Evolutionary conservation across 2,888 invertebrate species (phyloP).

Genomic region (Pasiphila rectangulata): DNA sequence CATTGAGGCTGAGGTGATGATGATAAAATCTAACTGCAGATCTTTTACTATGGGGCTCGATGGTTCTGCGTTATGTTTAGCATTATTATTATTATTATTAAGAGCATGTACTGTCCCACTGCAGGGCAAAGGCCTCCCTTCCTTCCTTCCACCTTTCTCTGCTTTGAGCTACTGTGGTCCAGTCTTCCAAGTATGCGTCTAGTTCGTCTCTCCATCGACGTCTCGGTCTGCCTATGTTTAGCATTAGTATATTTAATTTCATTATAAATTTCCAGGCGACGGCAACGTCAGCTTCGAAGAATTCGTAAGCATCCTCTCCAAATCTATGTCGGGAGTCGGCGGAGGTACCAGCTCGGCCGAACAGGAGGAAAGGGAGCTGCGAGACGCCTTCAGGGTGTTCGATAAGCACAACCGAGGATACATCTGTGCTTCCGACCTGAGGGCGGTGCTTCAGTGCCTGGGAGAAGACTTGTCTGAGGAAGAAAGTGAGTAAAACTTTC

Average conservation of each 20-base stretch:
- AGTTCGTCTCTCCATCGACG: no score
- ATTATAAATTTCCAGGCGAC: slow-evolving; percentile 85
- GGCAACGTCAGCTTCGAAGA: slow-evolving; percentile 94
- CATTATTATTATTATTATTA: no score
- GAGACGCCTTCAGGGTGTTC: slow-evolving; percentile 93
- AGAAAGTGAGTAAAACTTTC: slow-evolving; percentile 85
- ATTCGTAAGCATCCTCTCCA: slow-evolving; percentile 91
- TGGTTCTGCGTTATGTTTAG: no score
- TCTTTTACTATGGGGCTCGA: no score
- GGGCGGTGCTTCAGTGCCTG: slow-evolving; percentile 92
- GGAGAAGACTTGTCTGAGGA: slow-evolving; percentile 94
- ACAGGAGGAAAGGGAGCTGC: slow-evolving; percentile 89
- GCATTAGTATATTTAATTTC: no score
- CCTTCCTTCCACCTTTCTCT: no score
- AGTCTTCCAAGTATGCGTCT: no score
- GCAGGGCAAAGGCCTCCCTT: no score
- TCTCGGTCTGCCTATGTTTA: not conserved
- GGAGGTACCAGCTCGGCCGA: slow-evolving; percentile 84
- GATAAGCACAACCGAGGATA: slow-evolving; percentile 96
- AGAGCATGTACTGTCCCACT: no score
- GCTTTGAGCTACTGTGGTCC: no score
- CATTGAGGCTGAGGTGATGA: no score
- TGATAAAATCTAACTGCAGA: no score
- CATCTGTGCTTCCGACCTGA: slow-evolving; percentile 92
- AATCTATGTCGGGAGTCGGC: slow-evolving; percentile 85